Base-by-base conservation (phyloP, 2,113 vertebrate species). In the Todiramphus chloris region DNA sequence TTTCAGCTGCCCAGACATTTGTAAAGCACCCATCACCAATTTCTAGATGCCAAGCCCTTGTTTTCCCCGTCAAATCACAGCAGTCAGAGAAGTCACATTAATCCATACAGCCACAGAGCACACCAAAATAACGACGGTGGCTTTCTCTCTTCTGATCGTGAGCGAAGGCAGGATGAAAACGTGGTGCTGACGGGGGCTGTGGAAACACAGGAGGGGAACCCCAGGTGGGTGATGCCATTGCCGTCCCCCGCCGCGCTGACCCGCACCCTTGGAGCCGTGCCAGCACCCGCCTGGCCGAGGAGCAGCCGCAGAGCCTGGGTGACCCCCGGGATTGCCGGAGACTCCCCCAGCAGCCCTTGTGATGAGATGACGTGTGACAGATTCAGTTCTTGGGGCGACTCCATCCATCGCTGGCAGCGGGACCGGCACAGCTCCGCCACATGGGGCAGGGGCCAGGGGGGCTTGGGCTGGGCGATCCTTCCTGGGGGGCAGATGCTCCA, bases 121-220 rank as follows among this genome's bases (percentile, higher is more conserved):
- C 39, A 56, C 8, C 41, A 44, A 58, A 87, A 44, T 6, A 63
- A 55, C 0, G 0, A 63, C 3, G 1, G 6, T 8, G 20, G 9
- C 43, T 90, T 75, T 24, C 16, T 37, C 19, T 72, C 31, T 37
- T 55, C 63, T 50, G 56, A 5, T 19, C 66, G 35, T 13, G 44
- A 87, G 68, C 25, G 58, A 68, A 43, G 7, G 13, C 30, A 10
- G 39, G 51, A 20, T 23, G 51, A 28, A 31, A 9, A 41, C 73
- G 6, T 1, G 13, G 10, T 53, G 51, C 2, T 5, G 7, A 2
- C 2, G 5, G 4, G 18, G 4, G 0, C 58, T 75, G 46, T 18
- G 28, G 5, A 27, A 48, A 60, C 58, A 28, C 33, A 48, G 27
- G 51, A 51, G n/a, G 44, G 43, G 66, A 69, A 75, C 53, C 63